Percentiles rank a stretch among this genome's conserved stretches.
Evolutionary conservation across 2,888 invertebrate species (phyloP).

Genomic region (Morpho deidamia): DNA sequence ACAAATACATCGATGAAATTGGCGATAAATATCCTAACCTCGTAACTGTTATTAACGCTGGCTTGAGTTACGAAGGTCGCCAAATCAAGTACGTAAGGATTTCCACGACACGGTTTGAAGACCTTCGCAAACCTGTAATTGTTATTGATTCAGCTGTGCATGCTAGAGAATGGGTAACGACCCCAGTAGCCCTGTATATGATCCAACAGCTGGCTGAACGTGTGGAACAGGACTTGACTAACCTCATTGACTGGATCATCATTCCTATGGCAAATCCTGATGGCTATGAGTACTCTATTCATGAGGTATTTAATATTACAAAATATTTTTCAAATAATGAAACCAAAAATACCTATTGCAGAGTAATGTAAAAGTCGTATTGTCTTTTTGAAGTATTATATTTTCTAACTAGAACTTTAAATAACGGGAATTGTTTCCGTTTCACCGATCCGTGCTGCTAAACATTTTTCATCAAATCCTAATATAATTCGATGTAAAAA

Average conservation of each 20-base stretch:
- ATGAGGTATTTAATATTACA: constrained; percentile 47
- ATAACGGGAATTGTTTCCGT: too few relatives aligned
- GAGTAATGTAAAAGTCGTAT: too few relatives aligned
- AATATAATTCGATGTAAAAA: too few relatives aligned
- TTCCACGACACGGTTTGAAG: constrained; percentile 67
- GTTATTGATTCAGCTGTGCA: constrained; percentile 81
- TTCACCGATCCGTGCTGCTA: too few relatives aligned
- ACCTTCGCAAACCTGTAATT: constrained; percentile 74
- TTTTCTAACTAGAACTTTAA: too few relatives aligned
- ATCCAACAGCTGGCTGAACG: constrained; percentile 82
- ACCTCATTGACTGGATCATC: constrained; percentile 82
- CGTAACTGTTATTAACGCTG: constrained; percentile 75
- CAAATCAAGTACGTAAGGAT: constrained; percentile 79
- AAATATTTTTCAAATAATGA: neutral
- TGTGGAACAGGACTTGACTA: constrained; percentile 64
- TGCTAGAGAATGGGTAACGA: constrained; percentile 86
- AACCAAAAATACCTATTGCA: too few relatives aligned
- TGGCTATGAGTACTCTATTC: constrained; percentile 83
- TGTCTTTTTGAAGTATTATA: too few relatives aligned
- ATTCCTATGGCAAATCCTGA: constrained; percentile 85
- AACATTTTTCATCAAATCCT: too few relatives aligned
- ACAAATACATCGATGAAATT: constrained; percentile 61
- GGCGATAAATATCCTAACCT: constrained; percentile 62
- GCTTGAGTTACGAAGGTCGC: constrained; percentile 78
- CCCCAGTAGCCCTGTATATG: constrained; percentile 82